Base-by-base conservation (phyloP, 2,113 vertebrate species). In the Xenus cinereus region DNA sequence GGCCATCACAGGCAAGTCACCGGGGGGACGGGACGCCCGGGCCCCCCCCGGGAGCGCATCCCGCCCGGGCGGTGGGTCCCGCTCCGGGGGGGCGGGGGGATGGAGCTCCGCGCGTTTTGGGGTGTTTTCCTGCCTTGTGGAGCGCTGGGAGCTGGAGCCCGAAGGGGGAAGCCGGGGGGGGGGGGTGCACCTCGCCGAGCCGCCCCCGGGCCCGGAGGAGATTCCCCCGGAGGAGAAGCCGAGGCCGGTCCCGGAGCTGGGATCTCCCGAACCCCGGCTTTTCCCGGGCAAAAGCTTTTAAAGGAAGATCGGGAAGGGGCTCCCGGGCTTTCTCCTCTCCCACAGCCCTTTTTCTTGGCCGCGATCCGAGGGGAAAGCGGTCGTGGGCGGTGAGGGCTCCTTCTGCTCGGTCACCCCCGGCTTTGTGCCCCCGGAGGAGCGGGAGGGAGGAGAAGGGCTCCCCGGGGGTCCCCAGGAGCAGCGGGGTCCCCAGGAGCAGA, bases 1-100 rank as follows among this genome's bases (percentile, higher is more conserved):
- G 71, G 80, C 9, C 30, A 11, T 93, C 89, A 89, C 91, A 82
- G 94, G 94, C 64, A 59, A 93, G 88, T 84, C 41, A 8, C 8
- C 32, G 21, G 45, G 41, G 30, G 46, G 63, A 18, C 17, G 63
- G 28, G 39, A 20, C 14, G 3, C 4, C 14, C 16, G 46, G 15
- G 6, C 4, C 21, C 21, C 45, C 32, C 46, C 21, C 50, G 50
- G 71, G 37, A 9, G 37, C 21, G 51, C 72, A 6, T 45, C 39
- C 13, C 54, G 24, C 23, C 32, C 13, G 39, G 39, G 56, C 16
- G 39, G 53, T 7, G 7, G 51, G 35, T 19, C 23, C 3, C 19
- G 46, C n/a, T 7, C 12, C 45, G 12, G 46, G 69, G 72, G 23
- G 6, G 71, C 8, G 32, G 41, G 32, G 13, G 56, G 56, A 4